Base-by-base conservation (phyloP, 2,113 vertebrate genomes). In the Connochaetes taurinus region DNA sequence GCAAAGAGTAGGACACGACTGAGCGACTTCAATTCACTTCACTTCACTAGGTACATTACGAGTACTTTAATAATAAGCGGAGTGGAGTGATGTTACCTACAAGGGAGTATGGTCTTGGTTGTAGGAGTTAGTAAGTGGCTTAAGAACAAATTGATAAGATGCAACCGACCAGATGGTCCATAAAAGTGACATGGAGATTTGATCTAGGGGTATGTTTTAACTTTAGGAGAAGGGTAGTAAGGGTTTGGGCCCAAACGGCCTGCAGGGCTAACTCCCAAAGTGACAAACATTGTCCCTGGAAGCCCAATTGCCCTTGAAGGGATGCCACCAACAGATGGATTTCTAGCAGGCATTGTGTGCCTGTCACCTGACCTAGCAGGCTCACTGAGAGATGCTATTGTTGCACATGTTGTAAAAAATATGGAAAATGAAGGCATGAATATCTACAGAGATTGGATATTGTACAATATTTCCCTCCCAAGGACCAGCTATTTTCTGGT, bases 51-150 rank as follows among this genome's bases (percentile, higher is more conserved):
- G 50, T 50, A 50, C 50, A 50, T 50, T 71, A 6, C 0, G 0
- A 71, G 64, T 23, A 23, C 21, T 71, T 36, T 36, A 71, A 36
- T 36, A 11, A 71, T 71, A 71, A 71, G 19, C 0, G 0, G 33
- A 5, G 9, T 71, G n/a, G 1, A 21, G 19, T 23, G n/a, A 23
- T 71, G n/a, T 36, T 71, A 71, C 64, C 17, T 36, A 23, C 64
- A 71, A 36, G n/a, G n/a, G n/a, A 19, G 9, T 36, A 71, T 0
- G 0, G 19, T 36, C n/a, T 21, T 36, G 19, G 19, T 36, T 36
- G 19, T 36, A 71, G 64, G 17, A 36, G 64, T 71, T 5, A 36
- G 64, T 71, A 71, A 71, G n/a, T 36, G 64, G 64, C n/a, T 71
- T 71, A 71, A 71, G n/a, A 71, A 36, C 64, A 71, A 71, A 11